Conservation (phyloP, 2,113 vertebrate species). For the Phyllostomus discolor region DNA sequence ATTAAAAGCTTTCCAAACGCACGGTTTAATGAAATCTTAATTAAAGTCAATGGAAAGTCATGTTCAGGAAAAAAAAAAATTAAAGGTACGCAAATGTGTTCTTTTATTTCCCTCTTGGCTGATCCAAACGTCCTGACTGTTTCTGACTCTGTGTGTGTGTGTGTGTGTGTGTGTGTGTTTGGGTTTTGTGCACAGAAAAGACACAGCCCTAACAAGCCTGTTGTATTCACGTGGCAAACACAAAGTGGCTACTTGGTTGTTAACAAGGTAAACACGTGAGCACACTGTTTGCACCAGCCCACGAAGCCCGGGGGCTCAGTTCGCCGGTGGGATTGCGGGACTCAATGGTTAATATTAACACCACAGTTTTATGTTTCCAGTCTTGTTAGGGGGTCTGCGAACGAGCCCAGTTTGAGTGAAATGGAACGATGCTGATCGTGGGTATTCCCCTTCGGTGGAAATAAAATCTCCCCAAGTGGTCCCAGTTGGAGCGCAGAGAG, state of each 20-base stretch:
- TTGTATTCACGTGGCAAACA: background rate
- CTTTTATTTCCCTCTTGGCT: background rate
- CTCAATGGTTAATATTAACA: background rate
- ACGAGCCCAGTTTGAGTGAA: background rate
- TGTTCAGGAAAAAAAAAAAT: conserved; percentile 56
- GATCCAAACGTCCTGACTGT: background rate
- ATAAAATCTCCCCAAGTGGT: background rate
- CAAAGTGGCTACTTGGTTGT: background rate
- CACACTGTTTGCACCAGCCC: background rate
- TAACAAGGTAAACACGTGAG: background rate
- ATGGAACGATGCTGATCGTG: background rate
- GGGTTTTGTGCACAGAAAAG: background rate
- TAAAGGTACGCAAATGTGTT: conserved; percentile 48
- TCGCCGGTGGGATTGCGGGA: background rate
- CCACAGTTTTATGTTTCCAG: background rate
- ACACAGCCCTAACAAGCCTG: background rate
- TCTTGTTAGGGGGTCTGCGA: background rate
- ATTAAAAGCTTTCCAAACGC: conserved; percentile 80
- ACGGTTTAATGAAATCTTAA: conserved; percentile 78
- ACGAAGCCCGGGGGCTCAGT: background rate
- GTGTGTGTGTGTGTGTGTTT: background rate
- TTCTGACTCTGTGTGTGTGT: background rate
- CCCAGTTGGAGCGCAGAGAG: background rate
- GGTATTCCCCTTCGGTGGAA: background rate
- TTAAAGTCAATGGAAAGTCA: conserved; percentile 77